These are phyloP conservation scores for Apeira syringaria DNA, from an alignment of 2,888 invertebrate genomes.

Conservation along the genomic window DNA sequence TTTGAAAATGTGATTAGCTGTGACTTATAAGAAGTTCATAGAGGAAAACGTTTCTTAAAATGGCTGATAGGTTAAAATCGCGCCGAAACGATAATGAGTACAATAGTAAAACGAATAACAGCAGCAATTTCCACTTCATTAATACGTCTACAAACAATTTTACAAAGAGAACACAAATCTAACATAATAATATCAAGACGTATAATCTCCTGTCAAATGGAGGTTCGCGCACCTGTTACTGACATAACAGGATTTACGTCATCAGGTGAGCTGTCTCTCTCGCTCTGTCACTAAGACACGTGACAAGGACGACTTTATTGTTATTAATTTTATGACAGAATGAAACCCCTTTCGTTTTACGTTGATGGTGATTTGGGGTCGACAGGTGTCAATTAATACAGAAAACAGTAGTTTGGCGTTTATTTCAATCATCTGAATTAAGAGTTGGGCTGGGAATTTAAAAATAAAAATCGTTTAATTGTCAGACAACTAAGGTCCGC, in stretches of 20 bases:
- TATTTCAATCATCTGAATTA: conserved; percentile 4
- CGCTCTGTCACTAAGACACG: conserved; percentile 32
- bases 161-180: conserved; percentile 9
- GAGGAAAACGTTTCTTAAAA: too few relatives aligned
- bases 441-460: conserved; percentile 2
- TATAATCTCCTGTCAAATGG: conserved; percentile 40
- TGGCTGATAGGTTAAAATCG: too few relatives aligned
- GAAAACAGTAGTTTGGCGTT: conserved; percentile 18
- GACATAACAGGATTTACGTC: conserved; percentile 39
- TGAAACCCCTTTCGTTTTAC: conserved; percentile 28
- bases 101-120: too few relatives aligned
- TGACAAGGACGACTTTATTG: conserved; percentile 43
- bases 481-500: too few relatives aligned
- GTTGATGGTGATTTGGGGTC: conserved; percentile 18
- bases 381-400: conserved; percentile 22
- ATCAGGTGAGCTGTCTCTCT: conserved; percentile 26
- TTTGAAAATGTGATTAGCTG: too few relatives aligned
- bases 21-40: too few relatives aligned
- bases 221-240: conserved; percentile 40
- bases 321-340: conserved; percentile 37
- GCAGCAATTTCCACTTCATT: too few relatives aligned
- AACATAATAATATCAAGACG: conserved; percentile 15
- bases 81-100: too few relatives aligned
- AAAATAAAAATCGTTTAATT: too few relatives aligned
- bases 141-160: too few relatives aligned